phyloP scores from a whole-genome alignment of 2,888 invertebrate species.

The Zelleria hepariella region DNA sequence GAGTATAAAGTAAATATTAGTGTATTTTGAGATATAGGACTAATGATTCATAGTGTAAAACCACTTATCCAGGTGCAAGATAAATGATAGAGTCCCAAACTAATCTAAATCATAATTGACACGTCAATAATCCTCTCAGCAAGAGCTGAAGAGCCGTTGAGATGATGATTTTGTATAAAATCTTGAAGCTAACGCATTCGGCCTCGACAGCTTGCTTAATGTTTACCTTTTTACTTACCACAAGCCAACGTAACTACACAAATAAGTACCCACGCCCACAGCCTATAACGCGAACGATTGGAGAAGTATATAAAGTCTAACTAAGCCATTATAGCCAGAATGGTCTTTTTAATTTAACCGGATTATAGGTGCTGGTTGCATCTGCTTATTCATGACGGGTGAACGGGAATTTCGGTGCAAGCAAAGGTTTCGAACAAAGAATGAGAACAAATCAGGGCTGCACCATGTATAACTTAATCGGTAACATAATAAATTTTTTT shows the following conservation, averaged over 20 bases:
- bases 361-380: slow-evolving; percentile 7
- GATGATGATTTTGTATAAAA: not conserved
- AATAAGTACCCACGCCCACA: slow-evolving; percentile 54
- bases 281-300: slow-evolving; percentile 25
- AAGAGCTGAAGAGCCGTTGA: not conserved
- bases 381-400: not conserved
- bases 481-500: too few relatives aligned
- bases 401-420: slow-evolving; percentile 2
- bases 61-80: not conserved
- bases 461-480: too few relatives aligned
- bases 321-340: slow-evolving; percentile 19
- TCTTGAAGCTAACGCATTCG: slow-evolving; percentile 11
- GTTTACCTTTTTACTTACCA: slow-evolving; percentile 63
- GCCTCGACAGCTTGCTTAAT: slow-evolving; percentile 48
- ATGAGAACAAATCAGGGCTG: not conserved
- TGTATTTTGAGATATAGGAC: not conserved
- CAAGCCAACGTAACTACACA: slow-evolving; percentile 34
- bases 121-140: not conserved
- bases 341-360: slow-evolving; percentile 35
- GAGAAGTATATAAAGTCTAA: slow-evolving; percentile 26
- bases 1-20: not conserved
- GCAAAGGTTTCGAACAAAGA: slow-evolving; percentile 2
- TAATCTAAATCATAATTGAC: not conserved
- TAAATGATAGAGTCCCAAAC: not conserved
- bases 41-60: not conserved